Percentiles rank a stretch among this genome's conserved stretches.
phyloP scores from a whole-genome alignment of 64 coral and sea anemone genomes.

The Pachyseris speciosa region DNA sequence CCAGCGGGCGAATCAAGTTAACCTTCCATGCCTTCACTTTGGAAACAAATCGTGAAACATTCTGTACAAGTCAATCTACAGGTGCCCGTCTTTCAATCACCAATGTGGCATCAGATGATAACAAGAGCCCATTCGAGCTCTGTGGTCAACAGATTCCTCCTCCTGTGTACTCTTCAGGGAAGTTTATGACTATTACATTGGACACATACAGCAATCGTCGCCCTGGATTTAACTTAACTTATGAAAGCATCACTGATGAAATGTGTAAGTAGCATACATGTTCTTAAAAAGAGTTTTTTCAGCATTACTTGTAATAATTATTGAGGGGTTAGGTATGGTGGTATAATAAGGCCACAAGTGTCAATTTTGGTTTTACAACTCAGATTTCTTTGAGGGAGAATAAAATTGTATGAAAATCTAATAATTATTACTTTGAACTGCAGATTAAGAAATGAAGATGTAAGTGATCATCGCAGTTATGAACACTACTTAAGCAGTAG shows the following conservation, averaged over 20 bases:
- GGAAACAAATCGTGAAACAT: neutral
- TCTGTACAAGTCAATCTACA: neutral
- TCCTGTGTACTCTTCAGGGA: neutral
- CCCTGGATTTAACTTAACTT: neutral
- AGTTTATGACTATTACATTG: neutral
- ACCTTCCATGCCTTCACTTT: neutral
- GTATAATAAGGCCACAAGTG: no score
- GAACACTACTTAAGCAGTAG: no score
- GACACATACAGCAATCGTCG: neutral
- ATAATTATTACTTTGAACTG: no score
- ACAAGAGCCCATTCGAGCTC: neutral
- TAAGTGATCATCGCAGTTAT: no score
- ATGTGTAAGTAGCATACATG: neutral
- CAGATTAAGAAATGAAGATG: no score
- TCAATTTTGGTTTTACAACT: no score
- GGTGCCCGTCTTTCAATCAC: neutral
- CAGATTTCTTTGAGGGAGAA: no score
- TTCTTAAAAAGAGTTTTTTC: no score
- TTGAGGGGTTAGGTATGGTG: no score
- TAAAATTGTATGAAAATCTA: no score
- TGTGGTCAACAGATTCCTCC: neutral
- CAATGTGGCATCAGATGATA: neutral
- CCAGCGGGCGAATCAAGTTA: neutral
- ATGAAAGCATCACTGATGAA: neutral
- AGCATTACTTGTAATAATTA: no score